Percentiles rank a stretch among this genome's conserved stretches.
phyloP scores from a whole-genome alignment of 2,797 vertebrate species.

The Hippocampus kuda region DNA sequence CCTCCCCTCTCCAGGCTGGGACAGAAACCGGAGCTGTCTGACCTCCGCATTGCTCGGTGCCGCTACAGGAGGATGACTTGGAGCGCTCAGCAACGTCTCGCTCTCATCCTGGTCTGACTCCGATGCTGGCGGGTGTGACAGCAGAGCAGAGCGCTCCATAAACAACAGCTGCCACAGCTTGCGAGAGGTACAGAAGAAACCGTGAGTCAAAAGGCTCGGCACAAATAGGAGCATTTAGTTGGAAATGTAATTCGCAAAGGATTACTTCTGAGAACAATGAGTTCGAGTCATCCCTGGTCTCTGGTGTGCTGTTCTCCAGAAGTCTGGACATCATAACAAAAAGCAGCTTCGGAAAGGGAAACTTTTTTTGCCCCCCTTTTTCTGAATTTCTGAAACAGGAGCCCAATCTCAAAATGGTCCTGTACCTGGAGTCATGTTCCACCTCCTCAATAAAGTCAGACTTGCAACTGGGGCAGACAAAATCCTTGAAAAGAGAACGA shows the following conservation, averaged over 20 bases:
- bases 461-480: constrained; percentile 80
- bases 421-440: constrained; percentile 79
- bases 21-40: constrained; percentile 54
- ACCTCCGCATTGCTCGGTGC: constrained; percentile 43
- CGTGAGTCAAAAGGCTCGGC: constrained; percentile 11
- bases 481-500: constrained; percentile 65
- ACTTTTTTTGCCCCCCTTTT: neutral
- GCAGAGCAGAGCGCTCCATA: constrained; percentile 69
- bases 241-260: constrained; percentile 15
- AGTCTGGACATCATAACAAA: constrained; percentile 61
- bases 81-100: constrained; percentile 38
- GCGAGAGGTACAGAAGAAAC: constrained; percentile 35
- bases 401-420: neutral
- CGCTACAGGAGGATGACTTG: constrained; percentile 20
- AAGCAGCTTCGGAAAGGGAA: neutral
- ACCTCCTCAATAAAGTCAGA: constrained; percentile 89
- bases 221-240: constrained; percentile 13
- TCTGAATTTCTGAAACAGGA: neutral
- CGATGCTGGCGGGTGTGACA: constrained; percentile 55
- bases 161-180: constrained; percentile 79
- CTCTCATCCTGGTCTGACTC: constrained; percentile 49
- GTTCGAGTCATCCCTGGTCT: constrained; percentile 61
- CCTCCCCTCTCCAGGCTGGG: constrained; percentile 57
- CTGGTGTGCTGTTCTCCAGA: constrained; percentile 60
- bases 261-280: constrained; percentile 77